A percentile compares a stretch with the other conserved stretches of the same genome.
phyloP scores from a whole-genome alignment of 1,140 invertebrate species.

The Drepana arcuata region DNA sequence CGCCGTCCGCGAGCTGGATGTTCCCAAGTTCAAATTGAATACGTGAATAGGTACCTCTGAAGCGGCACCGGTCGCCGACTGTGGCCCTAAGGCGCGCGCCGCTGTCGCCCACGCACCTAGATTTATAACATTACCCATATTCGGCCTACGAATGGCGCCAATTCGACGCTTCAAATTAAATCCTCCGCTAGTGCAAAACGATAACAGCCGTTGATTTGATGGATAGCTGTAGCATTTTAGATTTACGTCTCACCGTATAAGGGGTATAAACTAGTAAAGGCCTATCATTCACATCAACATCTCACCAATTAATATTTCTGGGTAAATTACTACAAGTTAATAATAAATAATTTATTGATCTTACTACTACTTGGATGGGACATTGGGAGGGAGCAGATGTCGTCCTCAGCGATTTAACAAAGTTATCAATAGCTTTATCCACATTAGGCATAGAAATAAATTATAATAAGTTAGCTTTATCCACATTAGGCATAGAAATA shows the following conservation, averaged over 20 bases:
- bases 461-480: too few relatives aligned
- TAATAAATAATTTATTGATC: too few relatives aligned
- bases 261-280: slow-evolving; percentile 18
- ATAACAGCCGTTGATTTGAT: slow-evolving; percentile 47
- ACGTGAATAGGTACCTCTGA: slow-evolving; percentile 25
- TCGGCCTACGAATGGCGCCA: slow-evolving; percentile 63
- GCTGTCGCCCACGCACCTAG: slow-evolving; percentile 42
- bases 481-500: too few relatives aligned
- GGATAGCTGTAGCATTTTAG: slow-evolving; percentile 39
- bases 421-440: too few relatives aligned
- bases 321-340: too few relatives aligned
- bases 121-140: slow-evolving; percentile 70
- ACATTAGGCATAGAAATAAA: too few relatives aligned
- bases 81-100: slow-evolving; percentile 28
- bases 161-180: slow-evolving; percentile 67
- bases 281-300: background rate
- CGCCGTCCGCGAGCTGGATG: slow-evolving; percentile 36
- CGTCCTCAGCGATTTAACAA: too few relatives aligned
- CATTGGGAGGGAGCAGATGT: too few relatives aligned
- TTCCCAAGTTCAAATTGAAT: slow-evolving; percentile 51
- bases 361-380: too few relatives aligned
- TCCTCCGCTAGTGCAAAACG: slow-evolving; percentile 53
- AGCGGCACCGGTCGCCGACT: slow-evolving; percentile 19
- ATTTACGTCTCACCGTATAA: slow-evolving; percentile 38
- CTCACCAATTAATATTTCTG: too few relatives aligned